Conservation (phyloP, 1,140 invertebrate species). For the Cotesia glomerata region DNA sequence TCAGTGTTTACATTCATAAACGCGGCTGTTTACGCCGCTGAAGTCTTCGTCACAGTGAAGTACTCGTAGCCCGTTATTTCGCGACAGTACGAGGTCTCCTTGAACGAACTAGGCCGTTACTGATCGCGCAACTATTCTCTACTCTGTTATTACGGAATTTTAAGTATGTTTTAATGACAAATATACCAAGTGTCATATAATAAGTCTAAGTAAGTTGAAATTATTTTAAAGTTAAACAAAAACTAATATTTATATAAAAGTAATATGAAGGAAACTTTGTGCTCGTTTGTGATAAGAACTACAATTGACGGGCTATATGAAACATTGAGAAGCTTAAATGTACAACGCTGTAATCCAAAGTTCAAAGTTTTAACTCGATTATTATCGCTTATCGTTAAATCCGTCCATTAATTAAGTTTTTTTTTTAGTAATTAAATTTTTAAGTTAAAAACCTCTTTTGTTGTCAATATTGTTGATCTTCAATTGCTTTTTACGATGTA, state of each 20-base stretch:
- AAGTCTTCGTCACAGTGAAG: conserved; percentile 64
- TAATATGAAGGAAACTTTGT: too few relatives aligned
- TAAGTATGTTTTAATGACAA: neutral
- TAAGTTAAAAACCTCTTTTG: neutral
- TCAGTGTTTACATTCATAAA: conserved; percentile 66
- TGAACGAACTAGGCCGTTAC: conserved; percentile 8
- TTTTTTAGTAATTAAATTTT: neutral
- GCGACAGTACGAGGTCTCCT: conserved; percentile 14
- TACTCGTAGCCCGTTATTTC: conserved; percentile 33
- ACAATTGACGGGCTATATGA: neutral
- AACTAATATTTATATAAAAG: too few relatives aligned
- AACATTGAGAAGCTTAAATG: conserved; percentile 30
- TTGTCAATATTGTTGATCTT: too few relatives aligned
- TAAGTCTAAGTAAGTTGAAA: too few relatives aligned
- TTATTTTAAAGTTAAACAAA: too few relatives aligned
- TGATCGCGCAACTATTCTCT: conserved; percentile 13
- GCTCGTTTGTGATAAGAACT: neutral
- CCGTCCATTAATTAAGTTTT: conserved; percentile 21
- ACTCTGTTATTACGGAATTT: neutral
- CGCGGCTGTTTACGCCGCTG: conserved; percentile 61
- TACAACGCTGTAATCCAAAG: conserved; percentile 43
- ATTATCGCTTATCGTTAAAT: conserved; percentile 1
- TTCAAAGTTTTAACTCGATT: conserved; percentile 30
- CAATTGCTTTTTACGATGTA: too few relatives aligned
- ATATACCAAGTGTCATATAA: neutral